Evolutionary conservation across 1,140 invertebrate species (phyloP).

Genomic region (Saccostrea cuccullata): DNA sequence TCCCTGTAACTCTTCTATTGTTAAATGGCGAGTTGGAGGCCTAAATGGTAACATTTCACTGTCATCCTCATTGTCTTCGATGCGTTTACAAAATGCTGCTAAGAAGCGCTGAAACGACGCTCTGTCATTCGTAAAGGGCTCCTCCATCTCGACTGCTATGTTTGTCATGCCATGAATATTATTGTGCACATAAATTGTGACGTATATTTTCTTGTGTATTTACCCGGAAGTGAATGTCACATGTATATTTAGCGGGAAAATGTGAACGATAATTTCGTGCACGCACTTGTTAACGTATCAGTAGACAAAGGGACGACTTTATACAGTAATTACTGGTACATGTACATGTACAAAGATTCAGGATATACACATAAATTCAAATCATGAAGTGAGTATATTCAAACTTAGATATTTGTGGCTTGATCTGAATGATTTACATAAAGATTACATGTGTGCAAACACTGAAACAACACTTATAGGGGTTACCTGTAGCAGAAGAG

Average conservation of each 20-base stretch:
- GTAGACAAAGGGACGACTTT: no score
- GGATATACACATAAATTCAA: no score
- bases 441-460: no score
- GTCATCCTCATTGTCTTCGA: constrained; percentile 53
- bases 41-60: constrained; percentile 87
- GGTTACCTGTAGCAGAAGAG: no score
- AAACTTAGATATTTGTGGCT: no score
- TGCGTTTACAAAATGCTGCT: constrained; percentile 63
- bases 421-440: no score
- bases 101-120: constrained; percentile 65
- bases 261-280: not conserved
- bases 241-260: not conserved
- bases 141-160: constrained; percentile 62
- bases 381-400: no score
- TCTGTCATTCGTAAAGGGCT: constrained; percentile 59
- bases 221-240: constrained; percentile 1
- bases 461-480: no score
- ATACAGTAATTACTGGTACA: no score
- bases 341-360: no score
- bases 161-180: constrained; percentile 57
- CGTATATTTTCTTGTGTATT: constrained; percentile 7
- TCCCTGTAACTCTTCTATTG: constrained; percentile 85
- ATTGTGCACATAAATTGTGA: constrained; percentile 58
- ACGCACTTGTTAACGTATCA: no score
- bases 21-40: constrained; percentile 84